phyloP scores from a whole-genome alignment of 1,140 invertebrate genomes.

The Eubasilissa regina region DNA sequence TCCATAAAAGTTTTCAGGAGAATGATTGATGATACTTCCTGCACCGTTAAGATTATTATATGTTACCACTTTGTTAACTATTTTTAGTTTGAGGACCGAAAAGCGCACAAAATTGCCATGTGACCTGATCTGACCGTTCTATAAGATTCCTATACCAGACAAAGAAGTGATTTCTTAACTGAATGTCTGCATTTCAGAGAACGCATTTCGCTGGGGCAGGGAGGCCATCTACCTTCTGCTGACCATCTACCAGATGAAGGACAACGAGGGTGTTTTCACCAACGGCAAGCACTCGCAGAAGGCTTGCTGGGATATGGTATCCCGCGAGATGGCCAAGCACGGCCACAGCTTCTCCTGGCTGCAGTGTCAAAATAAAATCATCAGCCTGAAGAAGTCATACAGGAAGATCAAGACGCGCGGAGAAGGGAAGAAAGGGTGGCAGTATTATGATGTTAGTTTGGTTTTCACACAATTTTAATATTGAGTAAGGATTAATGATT shows the following conservation, averaged over 20 bases:
- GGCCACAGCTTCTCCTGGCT: background rate
- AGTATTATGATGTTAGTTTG: constrained; percentile 28
- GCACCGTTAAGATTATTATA: too few species aligned
- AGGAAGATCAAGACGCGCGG: constrained; percentile 6
- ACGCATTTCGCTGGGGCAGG: background rate
- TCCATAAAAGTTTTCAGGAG: too few species aligned
- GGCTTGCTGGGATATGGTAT: constrained; percentile 2
- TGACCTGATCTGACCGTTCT: too few species aligned
- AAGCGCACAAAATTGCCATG: too few species aligned
- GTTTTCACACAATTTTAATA: background rate
- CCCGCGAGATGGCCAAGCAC: background rate
- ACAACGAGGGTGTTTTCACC: background rate
- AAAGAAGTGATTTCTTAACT: too few species aligned
- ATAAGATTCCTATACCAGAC: too few species aligned
- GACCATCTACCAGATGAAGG: constrained; percentile 10
- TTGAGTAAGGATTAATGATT: too few species aligned
- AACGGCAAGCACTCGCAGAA: background rate
- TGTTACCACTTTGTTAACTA: too few species aligned
- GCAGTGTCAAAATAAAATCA: constrained; percentile 8
- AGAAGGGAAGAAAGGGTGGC: background rate
- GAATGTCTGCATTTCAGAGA: background rate
- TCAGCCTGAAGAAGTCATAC: constrained; percentile 21
- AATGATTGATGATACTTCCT: too few species aligned
- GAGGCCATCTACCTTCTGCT: constrained; percentile 2
- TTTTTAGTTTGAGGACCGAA: too few species aligned